Evolutionary conservation across 2,797 vertebrate species (phyloP).

Genomic region (Chelmon rostratus): DNA sequence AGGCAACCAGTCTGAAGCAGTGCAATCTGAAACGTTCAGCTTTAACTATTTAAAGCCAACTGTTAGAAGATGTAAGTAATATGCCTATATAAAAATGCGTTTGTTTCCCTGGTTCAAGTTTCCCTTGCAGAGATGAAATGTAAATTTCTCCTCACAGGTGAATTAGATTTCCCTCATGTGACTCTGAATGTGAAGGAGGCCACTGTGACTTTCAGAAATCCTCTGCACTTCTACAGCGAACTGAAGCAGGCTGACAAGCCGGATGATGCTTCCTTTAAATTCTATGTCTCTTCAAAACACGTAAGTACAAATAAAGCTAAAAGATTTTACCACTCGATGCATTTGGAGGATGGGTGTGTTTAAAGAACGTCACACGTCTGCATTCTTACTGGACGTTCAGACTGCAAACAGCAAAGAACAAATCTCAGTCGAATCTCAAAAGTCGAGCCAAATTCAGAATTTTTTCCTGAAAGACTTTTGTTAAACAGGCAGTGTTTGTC

Average conservation of each 20-base stretch:
- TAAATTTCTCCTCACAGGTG: slow-evolving; percentile 52
- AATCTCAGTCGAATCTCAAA: too few relatives aligned
- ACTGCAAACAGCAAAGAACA: neutral
- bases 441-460: too few relatives aligned
- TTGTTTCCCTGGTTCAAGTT: neutral
- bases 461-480: too few relatives aligned
- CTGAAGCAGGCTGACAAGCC: accelerated
- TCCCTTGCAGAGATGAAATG: neutral
- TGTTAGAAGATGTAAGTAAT: slow-evolving; percentile 44
- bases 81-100: too few relatives aligned
- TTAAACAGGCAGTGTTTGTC: too few relatives aligned
- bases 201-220: slow-evolving; percentile 68
- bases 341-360: neutral
- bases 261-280: accelerated
- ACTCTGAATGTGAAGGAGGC: neutral
- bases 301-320: slow-evolving; percentile 32
- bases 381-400: neutral
- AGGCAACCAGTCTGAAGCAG: accelerated
- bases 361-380: neutral
- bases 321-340: neutral
- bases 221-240: slow-evolving; percentile 57
- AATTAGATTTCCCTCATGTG: slow-evolving; percentile 72
- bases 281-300: accelerated
- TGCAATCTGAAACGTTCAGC: accelerated
- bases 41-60: accelerated